Percentiles rank a stretch among this genome's conserved stretches.
These are phyloP conservation scores for Hesperophylax magnus DNA, from an alignment of 1,140 invertebrate genomes.

Conservation along the genomic window DNA sequence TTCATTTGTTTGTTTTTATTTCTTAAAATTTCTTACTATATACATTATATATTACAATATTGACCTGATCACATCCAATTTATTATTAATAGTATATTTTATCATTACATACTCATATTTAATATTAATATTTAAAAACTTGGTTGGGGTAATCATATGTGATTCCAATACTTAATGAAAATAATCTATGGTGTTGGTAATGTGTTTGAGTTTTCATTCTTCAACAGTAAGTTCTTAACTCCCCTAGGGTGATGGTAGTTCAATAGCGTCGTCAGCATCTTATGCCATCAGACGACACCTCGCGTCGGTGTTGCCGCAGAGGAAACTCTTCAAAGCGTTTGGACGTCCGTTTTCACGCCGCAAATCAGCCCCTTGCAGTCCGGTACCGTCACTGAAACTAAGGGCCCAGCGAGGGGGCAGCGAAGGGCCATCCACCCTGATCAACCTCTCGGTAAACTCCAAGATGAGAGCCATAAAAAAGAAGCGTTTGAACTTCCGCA, in stretches of 20 bases:
- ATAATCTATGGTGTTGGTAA: constrained; percentile 3
- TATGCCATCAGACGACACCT: constrained; percentile 66
- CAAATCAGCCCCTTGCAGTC: constrained; percentile 77
- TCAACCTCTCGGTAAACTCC: constrained; percentile 59
- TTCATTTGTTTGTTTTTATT: too few species aligned
- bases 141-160: not conserved
- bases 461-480: constrained; percentile 62
- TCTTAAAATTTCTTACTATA: too few species aligned
- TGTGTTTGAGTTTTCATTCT: not conserved
- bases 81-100: too few species aligned
- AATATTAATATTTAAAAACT: not conserved
- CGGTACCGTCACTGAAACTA: constrained; percentile 69
- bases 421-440: constrained; percentile 62
- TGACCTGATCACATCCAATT: too few species aligned
- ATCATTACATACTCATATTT: too few species aligned
- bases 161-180: not conserved
- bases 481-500: constrained; percentile 53
- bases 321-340: constrained; percentile 72
- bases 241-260: constrained; percentile 54
- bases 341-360: constrained; percentile 74
- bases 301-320: constrained; percentile 68
- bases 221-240: constrained; percentile 37
- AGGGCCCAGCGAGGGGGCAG: constrained; percentile 68
- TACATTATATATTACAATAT: too few species aligned
- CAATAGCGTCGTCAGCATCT: constrained; percentile 63